These are phyloP conservation scores for Trichomalopsis sarcophagae DNA, from an alignment of 1,140 invertebrate genomes.

Conservation along the genomic window DNA sequence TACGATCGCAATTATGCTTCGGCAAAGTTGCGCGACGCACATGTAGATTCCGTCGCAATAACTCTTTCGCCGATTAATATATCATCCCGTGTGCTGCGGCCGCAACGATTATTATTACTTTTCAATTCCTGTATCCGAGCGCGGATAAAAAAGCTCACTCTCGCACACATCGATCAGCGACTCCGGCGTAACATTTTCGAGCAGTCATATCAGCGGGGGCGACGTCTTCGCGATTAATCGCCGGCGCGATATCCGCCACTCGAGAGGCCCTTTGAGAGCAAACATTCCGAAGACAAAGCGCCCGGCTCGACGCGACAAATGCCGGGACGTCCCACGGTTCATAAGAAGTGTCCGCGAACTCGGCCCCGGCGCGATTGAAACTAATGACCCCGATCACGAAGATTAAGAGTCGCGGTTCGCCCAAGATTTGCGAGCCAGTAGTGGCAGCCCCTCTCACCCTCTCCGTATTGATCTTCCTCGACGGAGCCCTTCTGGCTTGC, in stretches of 20 bases:
- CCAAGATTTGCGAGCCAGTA: slow-evolving; percentile 21
- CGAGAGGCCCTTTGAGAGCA: background rate
- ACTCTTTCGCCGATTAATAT: background rate
- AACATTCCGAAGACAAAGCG: slow-evolving; percentile 27
- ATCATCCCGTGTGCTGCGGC: background rate
- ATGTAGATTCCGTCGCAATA: background rate
- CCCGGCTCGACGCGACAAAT: slow-evolving; percentile 9
- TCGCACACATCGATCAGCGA: no score
- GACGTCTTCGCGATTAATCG: background rate
- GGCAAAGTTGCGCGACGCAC: background rate
- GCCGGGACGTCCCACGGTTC: slow-evolving; percentile 17
- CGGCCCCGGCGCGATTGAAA: slow-evolving; percentile 41
- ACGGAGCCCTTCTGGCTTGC: background rate
- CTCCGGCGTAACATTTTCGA: background rate
- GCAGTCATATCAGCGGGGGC: background rate
- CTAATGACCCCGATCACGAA: slow-evolving; percentile 50
- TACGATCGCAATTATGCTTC: background rate
- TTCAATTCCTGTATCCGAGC: background rate
- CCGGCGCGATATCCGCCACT: background rate
- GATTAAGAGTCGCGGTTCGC: slow-evolving; percentile 46
- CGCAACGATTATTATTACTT: background rate
- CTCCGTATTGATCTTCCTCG: slow-evolving; percentile 33
- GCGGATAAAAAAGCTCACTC: no score
- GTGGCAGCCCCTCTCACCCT: background rate
- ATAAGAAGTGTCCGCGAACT: slow-evolving; percentile 16